Evolutionary conservation across 2,888 invertebrate species (phyloP), one percentile per base, ranked within the genome.

Genomic region (Leptodirus hochenwartii): DNA sequence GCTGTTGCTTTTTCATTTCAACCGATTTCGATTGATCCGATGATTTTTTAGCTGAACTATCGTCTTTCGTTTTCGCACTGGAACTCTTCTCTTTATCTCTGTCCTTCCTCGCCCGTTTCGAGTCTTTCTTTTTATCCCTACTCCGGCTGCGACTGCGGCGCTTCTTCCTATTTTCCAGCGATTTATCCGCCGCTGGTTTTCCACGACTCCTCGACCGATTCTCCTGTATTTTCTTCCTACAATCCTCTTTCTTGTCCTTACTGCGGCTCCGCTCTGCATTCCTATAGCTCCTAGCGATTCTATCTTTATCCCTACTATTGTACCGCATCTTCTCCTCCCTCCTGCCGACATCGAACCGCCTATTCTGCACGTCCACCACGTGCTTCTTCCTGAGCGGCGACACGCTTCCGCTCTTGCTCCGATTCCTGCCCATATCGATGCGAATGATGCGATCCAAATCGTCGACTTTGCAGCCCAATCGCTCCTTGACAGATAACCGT

Each of bases 381-480:
- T 26, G 6, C 5, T 3, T 6, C 8, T 3, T 12, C 15, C 12
- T 15, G 17, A 16, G 12, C 11, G 15, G 17, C 26, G 10, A 17
- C 13, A 12, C 10, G 24, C 5, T 5, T n/a, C 6, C 24, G 24
- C 5, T 26, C 14, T 5, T 46, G 34, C 45, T 51, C 9, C 54
- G 46, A 25, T 44, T 48, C 29, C 49, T 47, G 2, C 66, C 58
- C 41, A 64, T 67, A 5, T 65, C 56, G 33, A 73, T 69, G 43
- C 63, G 55, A 5, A 43, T 38, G 16, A 54, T 49, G 39, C 58
- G 54, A 26, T 63, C 59, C 8, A 58, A 42, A 38, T 69, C 69
- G 35, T 76, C 75, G 1, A 80, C 63, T 56, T 78, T 77, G 2
- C 76, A 74, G 1, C 82, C 84, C 3, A 84, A 58, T 25, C 84